Evolutionary conservation across 2,888 invertebrate species (phyloP), one percentile per base, ranked within the genome.

Genomic region (Eupsilia transversa): DNA sequence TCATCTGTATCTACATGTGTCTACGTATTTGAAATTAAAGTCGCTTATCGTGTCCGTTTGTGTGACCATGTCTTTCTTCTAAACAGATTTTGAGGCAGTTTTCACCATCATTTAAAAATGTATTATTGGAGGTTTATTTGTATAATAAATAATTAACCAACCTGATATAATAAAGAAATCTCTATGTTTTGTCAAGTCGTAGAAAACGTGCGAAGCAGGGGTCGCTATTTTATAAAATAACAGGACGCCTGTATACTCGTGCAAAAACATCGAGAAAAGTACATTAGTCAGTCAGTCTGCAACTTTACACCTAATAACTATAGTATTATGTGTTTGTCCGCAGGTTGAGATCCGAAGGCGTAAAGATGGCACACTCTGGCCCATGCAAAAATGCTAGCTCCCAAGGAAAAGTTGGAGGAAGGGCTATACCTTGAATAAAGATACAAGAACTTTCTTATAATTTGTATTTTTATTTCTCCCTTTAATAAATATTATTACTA

Each of bases 341-440:
- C 72, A 72, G 72, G 2, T 41, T 33, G 56, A 59, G 10, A 20
- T 1, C 10, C 9, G 2, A 35, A 3, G 65, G 68, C 12, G 65
- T 72, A 14, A 59, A 49, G 20, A 9, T 68, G n/a, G 78, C 59
- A 5, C 60, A 77, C 33, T 49, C 5, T 0, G 78, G 72, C 5
- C 5, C 10, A 14, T 79, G 78, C 23, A 12, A 27, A n/a, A 35
- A 30, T 43, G 1, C 2, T 17, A 23, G 4, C n/a, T 17, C 38
- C 10, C 10, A 3, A 1, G 12, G 3, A 23, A 38, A 52, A 43
- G 0, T 12, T 4, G 1, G 20, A 30, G 4, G 4, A 30, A 30
- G 1, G 17, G 52, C n/a, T 17, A 41, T 30, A 41, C 20, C 30
- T 17, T 65, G 38, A 65, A 43, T 6, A 67, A 65, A 49, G 2